Percentiles rank a stretch among this genome's conserved stretches.
Evolutionary conservation across 1,140 invertebrate genomes (phyloP).

Genomic region (Brachionus plicatilis): DNA sequence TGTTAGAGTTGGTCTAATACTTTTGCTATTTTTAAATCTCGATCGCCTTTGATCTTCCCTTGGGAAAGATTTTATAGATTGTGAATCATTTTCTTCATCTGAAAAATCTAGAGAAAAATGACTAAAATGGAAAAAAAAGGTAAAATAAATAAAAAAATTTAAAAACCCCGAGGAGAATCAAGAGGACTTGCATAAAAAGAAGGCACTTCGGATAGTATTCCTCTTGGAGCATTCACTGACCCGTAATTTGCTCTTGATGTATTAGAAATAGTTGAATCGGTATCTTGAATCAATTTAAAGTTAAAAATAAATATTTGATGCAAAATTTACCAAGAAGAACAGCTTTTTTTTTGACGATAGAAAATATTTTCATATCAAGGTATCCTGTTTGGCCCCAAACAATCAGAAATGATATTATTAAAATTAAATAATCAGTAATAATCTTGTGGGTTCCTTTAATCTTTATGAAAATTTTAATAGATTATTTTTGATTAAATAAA

Average conservation of each 20-base stretch:
- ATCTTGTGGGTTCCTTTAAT: conserved; percentile 31
- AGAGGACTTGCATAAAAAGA: conserved; percentile 11
- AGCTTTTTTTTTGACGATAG: background rate
- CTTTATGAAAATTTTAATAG: background rate
- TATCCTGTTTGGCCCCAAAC: conserved; percentile 33
- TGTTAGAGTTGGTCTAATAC: background rate
- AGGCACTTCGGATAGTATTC: background rate
- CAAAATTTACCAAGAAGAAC: background rate
- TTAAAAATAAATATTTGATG: too few relatives aligned
- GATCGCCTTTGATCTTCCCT: background rate
- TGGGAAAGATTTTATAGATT: background rate
- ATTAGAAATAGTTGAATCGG: background rate
- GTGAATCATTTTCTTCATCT: background rate
- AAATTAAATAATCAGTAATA: conserved; percentile 7
- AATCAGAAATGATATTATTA: conserved; percentile 24
- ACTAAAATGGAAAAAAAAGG: background rate
- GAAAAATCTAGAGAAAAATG: background rate
- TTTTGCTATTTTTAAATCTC: background rate
- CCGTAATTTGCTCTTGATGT: background rate
- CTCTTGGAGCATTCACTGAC: background rate
- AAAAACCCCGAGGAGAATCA: background rate
- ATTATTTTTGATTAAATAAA: background rate
- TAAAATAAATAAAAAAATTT: background rate
- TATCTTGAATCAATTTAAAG: background rate
- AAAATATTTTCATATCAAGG: conserved; percentile 38